Percentiles rank a stretch among this genome's conserved stretches.
These are phyloP conservation scores for Fregata magnificens DNA, from an alignment of 2,113 vertebrate species.

Conservation along the genomic window DNA sequence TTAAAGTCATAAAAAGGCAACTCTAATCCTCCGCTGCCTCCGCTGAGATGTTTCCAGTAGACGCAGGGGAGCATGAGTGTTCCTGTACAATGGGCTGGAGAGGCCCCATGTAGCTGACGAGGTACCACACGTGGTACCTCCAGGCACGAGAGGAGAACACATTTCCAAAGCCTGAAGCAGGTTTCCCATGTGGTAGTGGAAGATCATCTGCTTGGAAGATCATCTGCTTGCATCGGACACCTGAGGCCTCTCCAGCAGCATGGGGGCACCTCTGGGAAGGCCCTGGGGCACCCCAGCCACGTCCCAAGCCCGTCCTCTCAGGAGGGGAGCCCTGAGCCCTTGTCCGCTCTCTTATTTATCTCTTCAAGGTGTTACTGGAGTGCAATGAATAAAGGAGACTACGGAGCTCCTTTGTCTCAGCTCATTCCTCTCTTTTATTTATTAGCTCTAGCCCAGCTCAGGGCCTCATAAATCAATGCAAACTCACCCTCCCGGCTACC, in stretches of 20 bases:
- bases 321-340: background rate
- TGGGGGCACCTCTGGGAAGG: background rate
- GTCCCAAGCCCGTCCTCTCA: background rate
- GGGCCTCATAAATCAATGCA: background rate
- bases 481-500: background rate
- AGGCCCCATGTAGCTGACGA: accelerated
- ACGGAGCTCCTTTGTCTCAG: background rate
- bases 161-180: background rate
- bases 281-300: background rate
- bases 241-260: background rate
- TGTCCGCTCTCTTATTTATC: background rate
- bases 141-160: background rate
- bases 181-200: background rate
- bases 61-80: background rate
- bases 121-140: accelerated
- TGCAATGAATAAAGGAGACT: background rate
- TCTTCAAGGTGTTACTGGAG: background rate
- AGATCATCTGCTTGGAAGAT: background rate
- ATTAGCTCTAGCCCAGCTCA: background rate
- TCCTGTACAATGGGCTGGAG: background rate
- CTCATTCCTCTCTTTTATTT: background rate
- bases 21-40: background rate
- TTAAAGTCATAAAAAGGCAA: background rate
- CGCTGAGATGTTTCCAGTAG: background rate
- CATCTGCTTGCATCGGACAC: background rate